A percentile compares a stretch with the other conserved stretches of the same genome.
These are phyloP conservation scores for Siphamia tubifer DNA, from an alignment of 2,113 vertebrate species.

Conservation along the genomic window DNA sequence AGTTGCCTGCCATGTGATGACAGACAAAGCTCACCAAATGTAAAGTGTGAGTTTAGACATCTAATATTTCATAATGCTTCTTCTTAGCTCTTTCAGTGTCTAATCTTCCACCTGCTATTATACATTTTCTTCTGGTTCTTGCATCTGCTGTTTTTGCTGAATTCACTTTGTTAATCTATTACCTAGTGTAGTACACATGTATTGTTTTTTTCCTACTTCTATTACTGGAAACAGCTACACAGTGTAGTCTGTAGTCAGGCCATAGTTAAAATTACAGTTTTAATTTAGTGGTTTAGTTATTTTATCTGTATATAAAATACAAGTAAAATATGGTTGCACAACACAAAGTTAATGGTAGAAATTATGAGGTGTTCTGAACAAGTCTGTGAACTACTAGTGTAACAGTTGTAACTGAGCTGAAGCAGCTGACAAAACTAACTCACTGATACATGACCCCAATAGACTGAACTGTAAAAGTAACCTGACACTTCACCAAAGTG, in stretches of 20 bases:
- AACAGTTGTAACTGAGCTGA: neutral
- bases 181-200: neutral
- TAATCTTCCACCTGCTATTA: neutral
- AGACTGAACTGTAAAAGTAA: neutral
- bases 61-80: neutral
- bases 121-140: neutral
- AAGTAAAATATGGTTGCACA: neutral
- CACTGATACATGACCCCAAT: neutral
- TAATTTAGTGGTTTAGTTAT: too few relatives aligned
- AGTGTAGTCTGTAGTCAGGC: too few relatives aligned
- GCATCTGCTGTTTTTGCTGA: neutral
- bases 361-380: neutral
- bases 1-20: conserved; percentile 41
- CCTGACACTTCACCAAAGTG: neutral
- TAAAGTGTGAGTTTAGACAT: neutral
- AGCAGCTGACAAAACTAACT: neutral
- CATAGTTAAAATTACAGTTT: too few relatives aligned
- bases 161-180: neutral
- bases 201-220: neutral
- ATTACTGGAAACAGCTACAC: neutral
- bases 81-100: neutral
- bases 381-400: neutral
- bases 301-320: too few relatives aligned
- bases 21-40: conserved; percentile 14
- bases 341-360: neutral